A percentile compares a stretch with the other conserved stretches of the same genome.
These are phyloP conservation scores for Archaeoteleia sp. DNA, from an alignment of 2,888 invertebrate species.

Conservation along the genomic window DNA sequence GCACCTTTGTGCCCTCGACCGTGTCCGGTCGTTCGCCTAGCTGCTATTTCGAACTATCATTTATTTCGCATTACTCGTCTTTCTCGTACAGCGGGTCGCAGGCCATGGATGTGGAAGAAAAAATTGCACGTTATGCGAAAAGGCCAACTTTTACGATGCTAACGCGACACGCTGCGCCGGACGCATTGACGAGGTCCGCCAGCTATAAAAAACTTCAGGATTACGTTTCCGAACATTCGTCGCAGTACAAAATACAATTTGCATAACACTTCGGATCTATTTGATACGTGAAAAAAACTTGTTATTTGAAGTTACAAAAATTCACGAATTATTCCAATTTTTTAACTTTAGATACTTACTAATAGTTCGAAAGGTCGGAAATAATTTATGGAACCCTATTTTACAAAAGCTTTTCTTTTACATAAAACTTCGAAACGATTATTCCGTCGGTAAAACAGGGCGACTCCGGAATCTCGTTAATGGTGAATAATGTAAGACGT, in stretches of 20 bases:
- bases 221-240: constrained; percentile 40
- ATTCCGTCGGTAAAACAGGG: no score
- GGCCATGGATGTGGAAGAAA: constrained; percentile 32
- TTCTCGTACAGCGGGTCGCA: constrained; percentile 46
- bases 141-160: constrained; percentile 50
- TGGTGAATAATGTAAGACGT: no score
- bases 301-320: no score
- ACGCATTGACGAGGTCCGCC: constrained; percentile 43
- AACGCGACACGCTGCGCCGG: constrained; percentile 48
- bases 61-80: constrained; percentile 55
- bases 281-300: background rate
- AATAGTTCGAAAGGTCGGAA: no score
- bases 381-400: no score
- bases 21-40: constrained; percentile 52
- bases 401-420: no score
- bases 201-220: constrained; percentile 47
- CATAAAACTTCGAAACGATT: no score
- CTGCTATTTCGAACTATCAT: constrained; percentile 46
- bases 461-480: no score
- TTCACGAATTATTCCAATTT: no score
- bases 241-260: constrained; percentile 21
- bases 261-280: constrained; percentile 8
- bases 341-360: no score
- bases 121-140: constrained; percentile 49
- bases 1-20: constrained; percentile 46